Evolutionary conservation across 2,113 vertebrate genomes (phyloP).

Genomic region (Odobenus rosmarus): DNA sequence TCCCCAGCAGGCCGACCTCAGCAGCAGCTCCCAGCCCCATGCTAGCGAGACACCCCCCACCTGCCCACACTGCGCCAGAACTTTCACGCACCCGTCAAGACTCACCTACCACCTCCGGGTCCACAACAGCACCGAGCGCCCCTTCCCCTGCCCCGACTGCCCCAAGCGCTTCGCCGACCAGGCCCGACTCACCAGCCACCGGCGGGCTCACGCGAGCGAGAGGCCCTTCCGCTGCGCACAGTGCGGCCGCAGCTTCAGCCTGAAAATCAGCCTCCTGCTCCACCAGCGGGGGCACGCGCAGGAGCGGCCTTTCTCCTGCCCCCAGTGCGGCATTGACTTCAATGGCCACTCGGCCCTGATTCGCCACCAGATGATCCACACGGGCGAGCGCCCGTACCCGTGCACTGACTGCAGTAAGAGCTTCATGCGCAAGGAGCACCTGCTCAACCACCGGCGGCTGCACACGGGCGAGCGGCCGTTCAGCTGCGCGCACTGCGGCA

Average conservation of each 20-base stretch:
- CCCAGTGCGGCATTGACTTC: slow-evolving; percentile 78
- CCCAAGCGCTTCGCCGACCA: slow-evolving; percentile 91
- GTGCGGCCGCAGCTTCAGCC: slow-evolving; percentile 87
- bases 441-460: slow-evolving; percentile 85
- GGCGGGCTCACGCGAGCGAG: slow-evolving; percentile 86
- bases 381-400: slow-evolving; percentile 90
- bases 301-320: slow-evolving; percentile 76
- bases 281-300: slow-evolving; percentile 82
- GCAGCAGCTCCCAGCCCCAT: slow-evolving; percentile 48
- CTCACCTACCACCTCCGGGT: slow-evolving; percentile 77
- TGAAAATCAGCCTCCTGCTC: slow-evolving; percentile 81
- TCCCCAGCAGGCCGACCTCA: not conserved
- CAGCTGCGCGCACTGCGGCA: slow-evolving; percentile 78
- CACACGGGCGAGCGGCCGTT: slow-evolving; percentile 85
- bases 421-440: slow-evolving; percentile 93
- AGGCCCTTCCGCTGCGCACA: slow-evolving; percentile 88
- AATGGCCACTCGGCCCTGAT: slow-evolving; percentile 88
- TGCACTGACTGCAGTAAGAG: slow-evolving; percentile 92
- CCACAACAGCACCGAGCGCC: slow-evolving; percentile 67
- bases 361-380: slow-evolving; percentile 92
- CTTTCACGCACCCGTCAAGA: slow-evolving; percentile 58
- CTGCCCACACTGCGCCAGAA: slow-evolving; percentile 75
- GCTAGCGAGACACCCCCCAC: slow-evolving; percentile 54
- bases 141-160: slow-evolving; percentile 82
- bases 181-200: slow-evolving; percentile 88